Evolutionary conservation across 92 coral and sea anemone genomes (phyloP), one percentile per base, ranked within the genome.

Genomic region (Metridium senile): DNA sequence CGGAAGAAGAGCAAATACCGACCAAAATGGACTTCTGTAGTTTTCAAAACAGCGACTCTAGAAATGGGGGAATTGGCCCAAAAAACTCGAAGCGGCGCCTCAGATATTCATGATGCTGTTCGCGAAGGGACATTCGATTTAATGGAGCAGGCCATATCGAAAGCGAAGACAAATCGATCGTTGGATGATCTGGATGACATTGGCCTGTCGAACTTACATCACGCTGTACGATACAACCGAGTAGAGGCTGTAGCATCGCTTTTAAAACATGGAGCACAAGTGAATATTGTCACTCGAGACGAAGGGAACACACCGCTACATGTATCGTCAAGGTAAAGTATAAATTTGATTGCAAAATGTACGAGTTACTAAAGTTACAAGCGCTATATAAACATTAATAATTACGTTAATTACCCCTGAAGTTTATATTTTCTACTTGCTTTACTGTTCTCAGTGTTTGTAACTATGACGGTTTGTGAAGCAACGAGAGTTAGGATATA

Each of bases 161-260:
- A 54, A 29, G 26, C 73, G 35, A 75, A 71, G 28, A 78, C 59
- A 46, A 74, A 29, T 16, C 29, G 71, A 22, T 54, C 70, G 47
- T 70, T 86, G 25, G 81, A 86, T 75, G 30, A 54, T 19, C 33
- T 70, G 0, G 77, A 66, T 27, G 61, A 71, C 2, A 74, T 62
- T 28, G 90, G 90, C 13, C 61, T 86, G 11, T 79, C 86, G 0
- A 68, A 58, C 9, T 74, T 86, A 33, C 90, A 86, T 23, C 74
- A 79, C 2, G 89, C 89, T n/a, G 89, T 84, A 26, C 74, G 86
- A 1, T 81, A 85, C 74, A 81, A 85, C 62, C 47, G 78, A 13
- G 47, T 30, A 32, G 78, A 80, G 29, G 82, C 82, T 1, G 89
- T 85, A 1, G 46, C 34, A 9, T 46, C 19, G 66, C 57, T 85